These are phyloP conservation scores for Apeltes quadracus DNA, from an alignment of 2,113 vertebrate species.

Conservation along the genomic window DNA sequence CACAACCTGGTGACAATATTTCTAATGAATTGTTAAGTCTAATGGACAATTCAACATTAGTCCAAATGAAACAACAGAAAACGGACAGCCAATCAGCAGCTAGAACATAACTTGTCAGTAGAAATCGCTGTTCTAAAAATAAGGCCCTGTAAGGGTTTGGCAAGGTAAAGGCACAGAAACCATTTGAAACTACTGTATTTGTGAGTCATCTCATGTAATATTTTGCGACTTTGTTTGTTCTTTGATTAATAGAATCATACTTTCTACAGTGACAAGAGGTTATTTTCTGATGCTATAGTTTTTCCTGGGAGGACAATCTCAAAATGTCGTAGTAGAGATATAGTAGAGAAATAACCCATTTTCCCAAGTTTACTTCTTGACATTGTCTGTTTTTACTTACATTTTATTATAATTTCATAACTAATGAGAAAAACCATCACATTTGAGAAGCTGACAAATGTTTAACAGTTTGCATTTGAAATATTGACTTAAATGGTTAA, in stretches of 20 bases:
- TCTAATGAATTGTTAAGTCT: background rate
- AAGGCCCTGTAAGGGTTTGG: background rate
- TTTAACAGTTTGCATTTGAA: too few relatives aligned
- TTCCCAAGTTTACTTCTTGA: background rate
- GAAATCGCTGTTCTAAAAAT: background rate
- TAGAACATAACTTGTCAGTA: background rate
- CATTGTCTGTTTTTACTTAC: background rate
- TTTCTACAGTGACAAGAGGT: background rate
- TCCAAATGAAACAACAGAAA: background rate
- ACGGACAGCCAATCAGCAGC: background rate
- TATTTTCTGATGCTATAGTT: background rate
- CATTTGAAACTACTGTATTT: background rate
- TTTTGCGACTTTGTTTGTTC: background rate
- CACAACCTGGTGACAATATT: background rate
- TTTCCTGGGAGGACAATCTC: background rate
- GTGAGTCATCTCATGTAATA: background rate
- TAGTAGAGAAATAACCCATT: background rate
- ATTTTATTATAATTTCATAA: too few relatives aligned
- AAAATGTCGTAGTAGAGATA: background rate
- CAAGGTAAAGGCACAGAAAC: background rate
- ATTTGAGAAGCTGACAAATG: background rate
- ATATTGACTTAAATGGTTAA: background rate
- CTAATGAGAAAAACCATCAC: background rate
- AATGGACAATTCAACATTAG: background rate
- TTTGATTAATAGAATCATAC: background rate